Evolutionary conservation across 1,140 invertebrate genomes (phyloP).

Genomic region (Sminthurinus signatus): DNA sequence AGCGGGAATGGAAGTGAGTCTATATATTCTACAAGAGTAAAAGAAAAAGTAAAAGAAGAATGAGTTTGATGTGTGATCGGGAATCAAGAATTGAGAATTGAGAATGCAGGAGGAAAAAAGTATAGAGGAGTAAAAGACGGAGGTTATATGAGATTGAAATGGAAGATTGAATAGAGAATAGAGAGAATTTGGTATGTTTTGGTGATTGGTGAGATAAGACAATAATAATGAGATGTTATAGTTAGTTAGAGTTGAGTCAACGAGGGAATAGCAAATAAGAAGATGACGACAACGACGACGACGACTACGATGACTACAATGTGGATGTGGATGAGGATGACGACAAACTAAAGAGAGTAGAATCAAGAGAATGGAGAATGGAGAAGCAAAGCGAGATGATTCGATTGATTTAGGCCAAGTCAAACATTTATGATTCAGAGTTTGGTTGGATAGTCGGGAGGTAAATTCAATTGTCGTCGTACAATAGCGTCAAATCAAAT

Average conservation of each 20-base stretch:
- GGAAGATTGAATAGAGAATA: too few relatives aligned
- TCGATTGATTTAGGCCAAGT: constrained; percentile 22
- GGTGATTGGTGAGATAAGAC: constrained; percentile 16
- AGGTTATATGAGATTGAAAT: not conserved
- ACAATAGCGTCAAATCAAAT: constrained; percentile 35
- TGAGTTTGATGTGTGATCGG: too few relatives aligned
- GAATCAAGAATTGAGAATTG: not conserved
- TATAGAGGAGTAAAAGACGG: not conserved
- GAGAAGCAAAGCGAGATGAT: constrained; percentile 23
- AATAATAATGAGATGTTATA: constrained; percentile 15
- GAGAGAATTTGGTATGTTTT: not conserved
- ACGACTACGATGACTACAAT: too few relatives aligned
- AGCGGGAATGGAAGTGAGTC: not conserved
- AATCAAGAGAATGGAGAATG: not conserved
- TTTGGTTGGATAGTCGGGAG: constrained; percentile 18
- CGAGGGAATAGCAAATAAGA: constrained; percentile 19
- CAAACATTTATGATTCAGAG: constrained; percentile 28
- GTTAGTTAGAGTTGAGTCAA: constrained; percentile 17
- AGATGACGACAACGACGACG: not conserved
- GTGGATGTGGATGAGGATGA: not conserved
- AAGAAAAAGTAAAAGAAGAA: too few relatives aligned
- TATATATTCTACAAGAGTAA: not conserved
- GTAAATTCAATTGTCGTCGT: constrained; percentile 32
- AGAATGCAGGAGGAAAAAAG: not conserved
- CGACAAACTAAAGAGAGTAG: not conserved